phyloP scores from a whole-genome alignment of 2,797 vertebrate species.

The Falco peregrinus region DNA sequence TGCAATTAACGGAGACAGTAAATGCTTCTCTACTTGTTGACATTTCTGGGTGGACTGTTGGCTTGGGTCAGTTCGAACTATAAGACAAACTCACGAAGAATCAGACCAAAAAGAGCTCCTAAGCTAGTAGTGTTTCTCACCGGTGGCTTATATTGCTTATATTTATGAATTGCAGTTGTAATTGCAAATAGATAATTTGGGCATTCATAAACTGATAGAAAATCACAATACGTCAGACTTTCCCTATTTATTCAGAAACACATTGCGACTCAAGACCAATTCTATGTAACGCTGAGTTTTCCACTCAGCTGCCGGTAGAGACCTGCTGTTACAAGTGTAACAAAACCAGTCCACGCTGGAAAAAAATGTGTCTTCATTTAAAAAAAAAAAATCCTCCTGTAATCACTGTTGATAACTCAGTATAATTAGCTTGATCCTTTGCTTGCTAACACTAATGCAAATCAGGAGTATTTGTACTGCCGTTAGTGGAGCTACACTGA shows the following conservation, averaged over 20 bases:
- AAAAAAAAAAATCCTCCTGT: background rate
- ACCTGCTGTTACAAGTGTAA: background rate
- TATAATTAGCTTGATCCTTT: conserved; percentile 35
- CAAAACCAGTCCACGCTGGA: background rate
- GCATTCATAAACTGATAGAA: background rate
- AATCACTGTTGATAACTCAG: conserved; percentile 1
- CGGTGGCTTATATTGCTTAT: background rate
- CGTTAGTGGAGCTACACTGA: background rate
- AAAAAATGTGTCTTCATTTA: background rate
- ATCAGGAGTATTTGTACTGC: background rate
- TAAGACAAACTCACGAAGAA: background rate
- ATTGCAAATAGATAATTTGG: background rate
- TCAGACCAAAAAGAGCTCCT: background rate
- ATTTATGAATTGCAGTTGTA: background rate
- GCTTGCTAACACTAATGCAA: background rate
- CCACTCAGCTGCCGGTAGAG: background rate
- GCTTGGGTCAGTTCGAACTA: background rate
- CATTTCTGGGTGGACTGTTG: background rate
- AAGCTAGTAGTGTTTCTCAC: background rate
- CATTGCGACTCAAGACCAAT: background rate
- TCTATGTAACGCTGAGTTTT: background rate
- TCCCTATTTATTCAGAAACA: background rate
- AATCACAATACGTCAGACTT: background rate
- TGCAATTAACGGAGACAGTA: background rate
- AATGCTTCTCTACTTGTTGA: background rate